Base-by-base conservation (phyloP, 2,113 vertebrate genomes). In the Vicugna pacos region DNA sequence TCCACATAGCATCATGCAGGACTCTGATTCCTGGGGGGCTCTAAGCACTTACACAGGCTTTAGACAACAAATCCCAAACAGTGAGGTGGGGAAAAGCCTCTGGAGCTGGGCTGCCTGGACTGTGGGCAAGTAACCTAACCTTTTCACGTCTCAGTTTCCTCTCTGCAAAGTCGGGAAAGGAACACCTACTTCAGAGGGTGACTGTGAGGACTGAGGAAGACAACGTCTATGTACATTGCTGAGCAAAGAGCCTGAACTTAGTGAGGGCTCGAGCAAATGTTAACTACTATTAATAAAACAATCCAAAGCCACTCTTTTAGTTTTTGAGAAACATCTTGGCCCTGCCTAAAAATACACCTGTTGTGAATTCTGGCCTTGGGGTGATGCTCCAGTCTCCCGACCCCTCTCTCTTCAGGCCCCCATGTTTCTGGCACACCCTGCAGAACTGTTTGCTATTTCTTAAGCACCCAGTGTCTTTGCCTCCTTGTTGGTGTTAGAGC, bases 231-330 rank as follows among this genome's bases (percentile, higher is more conserved):
- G 24, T 54, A 56, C 88, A 65, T 42, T 35, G 13, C 46, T 46
- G 76, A 88, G 35, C 42, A 46, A 95, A 91, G 80, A 64, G 28
- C 9, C 20, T 93, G 9, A 93, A 54, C n/a, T 87, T 79, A 62
- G 42, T 30, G 72, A 94, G 7, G 6, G 67, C 28, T 89, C 30
- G 70, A 77, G 86, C 84, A 80, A 81, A 81, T 52, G 6, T 69
- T 69, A 88, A 79, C 46, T 42, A 77, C 42, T 81, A 91, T 69
- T 60, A 82, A 69, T 73, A 60, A 91, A 83, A 88, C 13, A 56
- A 85, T 19, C 58, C 56, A 90, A 60, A 75, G 10, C 6, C 35
- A 48, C 32, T 22, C 38, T 20, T 28, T 76, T 60, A n/a, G 69
- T 35, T 64, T 35, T 42, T 52, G 30, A 70, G 62, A 62, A 76